Evolutionary conservation across 1,140 invertebrate genomes (phyloP).

Genomic region (Trachymyrmex cornetzi): DNA sequence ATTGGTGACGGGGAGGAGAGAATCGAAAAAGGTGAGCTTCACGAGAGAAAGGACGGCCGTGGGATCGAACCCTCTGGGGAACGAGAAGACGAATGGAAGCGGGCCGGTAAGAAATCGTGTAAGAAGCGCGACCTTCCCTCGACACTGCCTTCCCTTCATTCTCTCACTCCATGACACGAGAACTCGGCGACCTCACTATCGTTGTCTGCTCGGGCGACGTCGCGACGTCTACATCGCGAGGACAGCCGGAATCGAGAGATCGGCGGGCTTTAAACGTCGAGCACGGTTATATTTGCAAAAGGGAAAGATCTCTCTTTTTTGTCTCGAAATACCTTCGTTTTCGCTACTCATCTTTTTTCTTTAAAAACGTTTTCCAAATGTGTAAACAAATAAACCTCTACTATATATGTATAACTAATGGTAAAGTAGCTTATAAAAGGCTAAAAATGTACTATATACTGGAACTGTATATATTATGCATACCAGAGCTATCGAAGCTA

Average conservation of each 20-base stretch:
- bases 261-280: slow-evolving; percentile 44
- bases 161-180: slow-evolving; percentile 37
- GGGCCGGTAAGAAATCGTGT: slow-evolving; percentile 48
- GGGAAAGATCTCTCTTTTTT: not conserved
- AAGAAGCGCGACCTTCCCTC: slow-evolving; percentile 48
- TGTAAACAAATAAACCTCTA: not conserved
- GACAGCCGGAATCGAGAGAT: slow-evolving; percentile 41
- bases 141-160: slow-evolving; percentile 30
- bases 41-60: slow-evolving; percentile 40
- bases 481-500: too few species aligned
- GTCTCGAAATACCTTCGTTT: not conserved
- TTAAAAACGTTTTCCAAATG: slow-evolving; percentile 13
- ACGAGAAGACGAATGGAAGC: slow-evolving; percentile 67
- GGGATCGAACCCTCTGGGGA: slow-evolving; percentile 33
- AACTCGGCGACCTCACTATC: slow-evolving; percentile 55
- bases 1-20: not conserved
- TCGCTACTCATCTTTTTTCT: not conserved
- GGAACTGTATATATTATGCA: too few species aligned
- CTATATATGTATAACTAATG: too few species aligned
- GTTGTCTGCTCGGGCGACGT: slow-evolving; percentile 46
- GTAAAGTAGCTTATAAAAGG: too few species aligned
- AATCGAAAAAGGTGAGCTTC: slow-evolving; percentile 56
- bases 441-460: too few species aligned
- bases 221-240: slow-evolving; percentile 55
- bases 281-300: slow-evolving; percentile 21